A percentile compares a stretch with the other conserved stretches of the same genome.
Evolutionary conservation across 2,888 invertebrate genomes (phyloP).

Genomic region (Rapana venosa): DNA sequence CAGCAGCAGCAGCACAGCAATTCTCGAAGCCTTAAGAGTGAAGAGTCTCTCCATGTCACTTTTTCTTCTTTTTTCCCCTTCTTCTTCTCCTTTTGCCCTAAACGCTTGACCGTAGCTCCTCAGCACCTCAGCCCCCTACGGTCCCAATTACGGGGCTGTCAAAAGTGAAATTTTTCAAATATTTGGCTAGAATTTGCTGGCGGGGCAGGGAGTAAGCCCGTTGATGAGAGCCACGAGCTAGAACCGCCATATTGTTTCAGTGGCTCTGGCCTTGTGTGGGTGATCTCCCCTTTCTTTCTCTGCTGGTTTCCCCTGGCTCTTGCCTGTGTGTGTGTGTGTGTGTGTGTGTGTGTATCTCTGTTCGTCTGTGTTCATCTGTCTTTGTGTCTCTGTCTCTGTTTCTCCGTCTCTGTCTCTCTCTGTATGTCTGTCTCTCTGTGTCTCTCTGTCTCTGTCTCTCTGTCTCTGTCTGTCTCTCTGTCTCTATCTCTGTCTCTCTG

Average conservation of each 20-base stretch:
- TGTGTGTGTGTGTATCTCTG: background rate
- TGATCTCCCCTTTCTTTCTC: background rate
- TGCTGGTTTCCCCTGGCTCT: background rate
- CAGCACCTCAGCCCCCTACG: constrained; percentile 2
- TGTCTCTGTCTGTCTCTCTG: too few species aligned
- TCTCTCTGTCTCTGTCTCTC: too few species aligned
- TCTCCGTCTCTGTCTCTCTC: background rate
- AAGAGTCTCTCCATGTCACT: constrained; percentile 26
- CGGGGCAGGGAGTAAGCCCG: constrained; percentile 19
- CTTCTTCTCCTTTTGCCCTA: background rate
- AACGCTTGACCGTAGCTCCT: constrained; percentile 29
- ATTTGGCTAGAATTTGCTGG: constrained; percentile 44
- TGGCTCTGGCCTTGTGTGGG: too few species aligned
- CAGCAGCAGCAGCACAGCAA: background rate
- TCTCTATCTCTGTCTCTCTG: too few species aligned
- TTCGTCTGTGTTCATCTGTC: background rate
- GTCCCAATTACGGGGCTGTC: constrained; percentile 44
- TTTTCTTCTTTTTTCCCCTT: constrained; percentile 11
- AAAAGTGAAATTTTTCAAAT: constrained; percentile 47
- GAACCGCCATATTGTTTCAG: constrained; percentile 38
- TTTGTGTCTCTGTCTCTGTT: background rate
- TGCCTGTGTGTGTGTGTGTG: background rate
- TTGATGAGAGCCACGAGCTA: constrained; percentile 13
- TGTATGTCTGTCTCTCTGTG: too few species aligned
- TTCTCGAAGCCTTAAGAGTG: background rate